Percentiles rank a stretch among this genome's conserved stretches.
phyloP scores from a whole-genome alignment of 1,140 invertebrate species.

The Bombus breviceps region DNA sequence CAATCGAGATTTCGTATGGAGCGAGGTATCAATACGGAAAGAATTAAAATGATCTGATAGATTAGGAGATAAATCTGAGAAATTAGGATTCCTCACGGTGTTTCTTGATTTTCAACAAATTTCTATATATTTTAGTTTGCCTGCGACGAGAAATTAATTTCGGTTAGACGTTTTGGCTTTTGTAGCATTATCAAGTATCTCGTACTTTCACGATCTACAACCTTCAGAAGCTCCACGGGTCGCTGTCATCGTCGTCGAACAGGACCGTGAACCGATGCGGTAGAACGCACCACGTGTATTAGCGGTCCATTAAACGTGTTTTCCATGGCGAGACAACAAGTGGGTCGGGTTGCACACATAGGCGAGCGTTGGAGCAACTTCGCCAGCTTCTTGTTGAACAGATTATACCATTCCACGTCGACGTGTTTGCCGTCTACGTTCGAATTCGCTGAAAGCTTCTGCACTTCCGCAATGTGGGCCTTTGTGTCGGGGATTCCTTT shows the following conservation, averaged over 20 bases:
- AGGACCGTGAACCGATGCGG: too few relatives aligned
- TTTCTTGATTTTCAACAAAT: neutral
- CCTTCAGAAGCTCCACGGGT: too few relatives aligned
- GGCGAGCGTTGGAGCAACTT: neutral
- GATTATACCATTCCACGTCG: neutral
- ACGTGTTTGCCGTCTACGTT: neutral
- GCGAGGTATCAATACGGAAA: neutral
- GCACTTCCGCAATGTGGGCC: neutral
- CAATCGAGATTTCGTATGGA: neutral
- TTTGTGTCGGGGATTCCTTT: slow-evolving; percentile 38
- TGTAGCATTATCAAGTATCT: too few relatives aligned
- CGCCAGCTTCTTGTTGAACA: slow-evolving; percentile 1
- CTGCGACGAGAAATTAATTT: neutral
- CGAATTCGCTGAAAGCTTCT: slow-evolving; percentile 44
- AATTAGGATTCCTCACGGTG: rapidly evolving
- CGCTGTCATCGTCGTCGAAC: too few relatives aligned
- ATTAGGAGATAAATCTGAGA: neutral
- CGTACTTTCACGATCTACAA: too few relatives aligned
- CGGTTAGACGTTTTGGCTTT: too few relatives aligned
- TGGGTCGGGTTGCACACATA: neutral
- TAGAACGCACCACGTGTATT: too few relatives aligned
- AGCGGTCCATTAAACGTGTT: neutral
- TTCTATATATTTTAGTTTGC: neutral
- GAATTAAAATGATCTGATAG: neutral
- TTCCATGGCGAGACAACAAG: neutral